Evolutionary conservation across 2,888 invertebrate species (phyloP).

Genomic region (Lepeophtheirus nordmannii): DNA sequence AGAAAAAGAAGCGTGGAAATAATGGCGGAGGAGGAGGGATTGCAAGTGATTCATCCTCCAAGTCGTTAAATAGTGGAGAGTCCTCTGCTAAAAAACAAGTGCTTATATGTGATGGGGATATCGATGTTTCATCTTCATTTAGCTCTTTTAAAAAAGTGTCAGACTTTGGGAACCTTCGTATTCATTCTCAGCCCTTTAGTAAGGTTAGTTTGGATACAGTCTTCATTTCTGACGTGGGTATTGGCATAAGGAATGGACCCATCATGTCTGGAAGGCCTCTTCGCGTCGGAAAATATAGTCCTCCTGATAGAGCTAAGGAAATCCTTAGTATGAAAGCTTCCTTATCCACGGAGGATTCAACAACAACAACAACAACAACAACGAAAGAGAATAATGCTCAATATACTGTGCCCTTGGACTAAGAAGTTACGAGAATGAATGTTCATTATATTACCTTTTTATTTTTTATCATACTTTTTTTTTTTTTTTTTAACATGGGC

Average conservation of each 20-base stretch:
- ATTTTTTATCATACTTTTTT: too few relatives aligned
- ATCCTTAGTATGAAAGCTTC: background rate
- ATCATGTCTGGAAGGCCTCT: slow-evolving; percentile 3
- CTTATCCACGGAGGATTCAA: background rate
- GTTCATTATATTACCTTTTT: too few relatives aligned
- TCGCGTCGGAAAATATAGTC: slow-evolving; percentile 16
- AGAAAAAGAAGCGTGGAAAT: background rate
- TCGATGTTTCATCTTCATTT: background rate
- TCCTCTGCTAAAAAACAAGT: background rate
- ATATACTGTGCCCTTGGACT: background rate
- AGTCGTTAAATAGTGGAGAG: background rate
- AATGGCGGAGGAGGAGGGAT: background rate
- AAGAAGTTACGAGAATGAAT: background rate
- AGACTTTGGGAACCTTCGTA: background rate
- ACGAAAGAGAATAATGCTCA: background rate
- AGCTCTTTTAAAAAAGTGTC: background rate
- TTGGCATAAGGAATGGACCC: slow-evolving; percentile 11
- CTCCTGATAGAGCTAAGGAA: slow-evolving; percentile 9
- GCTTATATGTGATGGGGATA: background rate
- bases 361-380: background rate
- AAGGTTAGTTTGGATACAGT: background rate
- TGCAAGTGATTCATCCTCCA: background rate
- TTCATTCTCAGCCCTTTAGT: background rate
- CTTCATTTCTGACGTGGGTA: background rate
- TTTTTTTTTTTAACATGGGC: too few relatives aligned